Conservation (phyloP, 2,888 invertebrate genomes). For the Encarsia formosa region DNA sequence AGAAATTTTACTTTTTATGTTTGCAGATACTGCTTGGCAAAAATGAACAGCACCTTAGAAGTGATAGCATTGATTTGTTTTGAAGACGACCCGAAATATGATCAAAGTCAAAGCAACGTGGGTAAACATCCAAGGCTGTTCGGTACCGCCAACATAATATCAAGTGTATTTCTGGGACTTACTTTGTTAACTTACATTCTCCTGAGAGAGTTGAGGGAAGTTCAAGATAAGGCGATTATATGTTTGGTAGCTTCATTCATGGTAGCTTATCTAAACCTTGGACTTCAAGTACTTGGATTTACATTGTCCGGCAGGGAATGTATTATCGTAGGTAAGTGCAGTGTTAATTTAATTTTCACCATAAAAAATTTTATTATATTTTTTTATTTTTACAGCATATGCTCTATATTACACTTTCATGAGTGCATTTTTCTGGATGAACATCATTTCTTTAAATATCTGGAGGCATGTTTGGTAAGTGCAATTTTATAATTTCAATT, state of each 20-base stretch:
- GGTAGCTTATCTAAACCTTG: slow-evolving; percentile 58
- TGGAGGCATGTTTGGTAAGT: slow-evolving; percentile 64
- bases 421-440: slow-evolving; percentile 71
- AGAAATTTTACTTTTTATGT: not conserved
- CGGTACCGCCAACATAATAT: slow-evolving; percentile 48
- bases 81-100: slow-evolving; percentile 19
- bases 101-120: too few species aligned
- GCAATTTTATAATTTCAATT: not conserved
- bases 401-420: slow-evolving; percentile 61
- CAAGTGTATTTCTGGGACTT: slow-evolving; percentile 58
- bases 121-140: too few species aligned
- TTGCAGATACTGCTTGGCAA: slow-evolving; percentile 45
- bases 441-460: slow-evolving; percentile 65
- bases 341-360: not conserved
- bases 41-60: slow-evolving; percentile 16
- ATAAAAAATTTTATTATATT: not conserved
- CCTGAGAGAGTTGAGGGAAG: slow-evolving; percentile 60
- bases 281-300: slow-evolving; percentile 56
- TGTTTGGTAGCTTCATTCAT: slow-evolving; percentile 60
- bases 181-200: slow-evolving; percentile 61
- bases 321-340: slow-evolving; percentile 7
- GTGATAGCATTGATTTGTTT: slow-evolving; percentile 46
- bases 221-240: slow-evolving; percentile 65
- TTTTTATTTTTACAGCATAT: slow-evolving; percentile 52
- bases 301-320: slow-evolving; percentile 36